Conservation (phyloP, 2,888 invertebrate species). For the Tromatobia lineatoria region DNA sequence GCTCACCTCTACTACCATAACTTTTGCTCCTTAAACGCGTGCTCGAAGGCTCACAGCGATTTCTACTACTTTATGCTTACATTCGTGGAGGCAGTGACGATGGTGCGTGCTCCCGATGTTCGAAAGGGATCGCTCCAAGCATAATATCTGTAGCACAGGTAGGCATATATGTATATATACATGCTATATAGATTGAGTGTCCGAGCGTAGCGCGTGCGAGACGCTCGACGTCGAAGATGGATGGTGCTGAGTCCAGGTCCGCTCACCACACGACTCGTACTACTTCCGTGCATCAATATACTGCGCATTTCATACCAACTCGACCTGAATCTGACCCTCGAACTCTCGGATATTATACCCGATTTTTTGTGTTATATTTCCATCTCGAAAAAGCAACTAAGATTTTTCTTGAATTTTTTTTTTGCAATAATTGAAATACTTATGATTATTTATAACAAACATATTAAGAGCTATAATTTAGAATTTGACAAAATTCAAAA, state of each 20-base stretch:
- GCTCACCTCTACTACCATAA: constrained; percentile 27
- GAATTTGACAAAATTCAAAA: no score
- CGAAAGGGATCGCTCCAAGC: constrained; percentile 55
- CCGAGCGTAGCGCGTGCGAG: constrained; percentile 65
- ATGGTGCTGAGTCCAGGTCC: constrained; percentile 60
- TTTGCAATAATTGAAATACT: no score
- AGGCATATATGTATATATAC: constrained; percentile 18
- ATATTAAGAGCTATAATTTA: no score
- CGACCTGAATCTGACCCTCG: no score
- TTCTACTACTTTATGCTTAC: constrained; percentile 44
- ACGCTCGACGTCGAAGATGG: constrained; percentile 66
- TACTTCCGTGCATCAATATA: constrained; percentile 63
- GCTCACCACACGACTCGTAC: constrained; percentile 68
- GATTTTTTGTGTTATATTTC: no score
- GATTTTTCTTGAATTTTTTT: no score
- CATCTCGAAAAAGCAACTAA: no score
- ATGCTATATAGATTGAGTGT: constrained; percentile 47
- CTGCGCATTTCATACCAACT: not conserved
- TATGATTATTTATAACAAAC: no score
- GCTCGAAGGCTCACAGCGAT: constrained; percentile 33
- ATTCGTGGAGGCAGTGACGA: constrained; percentile 1
- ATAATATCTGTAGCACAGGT: constrained; percentile 45
- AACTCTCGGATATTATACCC: no score
- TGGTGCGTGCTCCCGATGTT: constrained; percentile 48
- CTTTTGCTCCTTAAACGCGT: constrained; percentile 41